Evolutionary conservation across 1,140 invertebrate species (phyloP), one percentile per base, ranked within the genome.

Genomic region (Lordiphosa clarofinis): DNA sequence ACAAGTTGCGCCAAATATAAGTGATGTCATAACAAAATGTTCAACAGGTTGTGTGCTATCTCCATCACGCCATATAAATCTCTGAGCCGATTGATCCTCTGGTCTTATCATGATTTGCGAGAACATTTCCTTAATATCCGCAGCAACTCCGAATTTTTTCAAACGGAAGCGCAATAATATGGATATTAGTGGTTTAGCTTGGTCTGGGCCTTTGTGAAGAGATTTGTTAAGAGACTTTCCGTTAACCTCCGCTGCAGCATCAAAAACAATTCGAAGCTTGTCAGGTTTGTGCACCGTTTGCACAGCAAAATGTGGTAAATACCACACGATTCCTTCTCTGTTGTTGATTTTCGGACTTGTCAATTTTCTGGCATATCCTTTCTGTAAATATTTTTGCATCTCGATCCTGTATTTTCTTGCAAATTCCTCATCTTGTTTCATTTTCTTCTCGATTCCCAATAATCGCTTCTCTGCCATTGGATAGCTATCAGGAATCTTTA

Each of bases 221-320:
- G 9, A 12, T 36, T 35, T 35, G 15, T 48, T 44, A 28, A 12
- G 42, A 7, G 42, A 28, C 5, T 28, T 44, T 19, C 42, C 21
- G n/a, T 44, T 21, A 21, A 44, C 43, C 12, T 44, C n/a, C 6
- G 43, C n/a, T 11, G 43, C 43, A 7, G 43, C n/a, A 24, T 44
- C 21, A 8, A 44, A 44, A 6, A 44, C 42, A 4, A 12, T 24
- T 8, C 13, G 4, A 28, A 48, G 33, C 6, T 36, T 48, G 6
- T 44, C 21, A 11, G 43, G n/a, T 11, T 36, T 37, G n/a, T 50
- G 15, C 5, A 38, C 35, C 5, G 47, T 11, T 4, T 50, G 47
- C 12, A 50, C 35, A 4, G 15, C 47, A 13, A 35, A 48, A 1
- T 35, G 46, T 6, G 15, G 15, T 15, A 15, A 15, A 15, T 15